Base-by-base conservation (phyloP, 2,113 vertebrate genomes). In the Oophaga pumilio region DNA sequence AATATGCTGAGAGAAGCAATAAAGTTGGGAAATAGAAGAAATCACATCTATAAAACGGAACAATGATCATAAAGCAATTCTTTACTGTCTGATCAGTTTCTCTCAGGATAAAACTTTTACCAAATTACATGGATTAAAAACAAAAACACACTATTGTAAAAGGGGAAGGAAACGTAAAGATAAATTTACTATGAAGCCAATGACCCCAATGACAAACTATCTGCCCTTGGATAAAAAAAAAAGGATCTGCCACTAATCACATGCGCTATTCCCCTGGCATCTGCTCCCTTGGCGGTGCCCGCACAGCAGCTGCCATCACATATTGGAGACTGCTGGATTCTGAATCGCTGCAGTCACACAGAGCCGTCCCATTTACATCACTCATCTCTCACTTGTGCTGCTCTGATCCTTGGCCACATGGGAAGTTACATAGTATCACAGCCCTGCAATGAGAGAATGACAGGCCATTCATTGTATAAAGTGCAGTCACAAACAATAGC, bases 231-330 rank as follows among this genome's bases (percentile, higher is more conserved):
- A 62, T 52, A 59, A 2, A 43, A 8, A 5, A 43, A 60, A 22
- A 33, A 50, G 26, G 8, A 18, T 14, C 14, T 60, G 33, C 13
- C 28, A 85, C 64, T 17, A 85, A 64, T 64, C 69, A 64, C 84
- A 85, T 53, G 56, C 5, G 82, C 14, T 68, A 68, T 81, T 76
- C 80, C 28, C 17, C 8, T 13, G 28, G 8, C 33, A 68, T 62
- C 85, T 85, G 84, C 13, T 83, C 76, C 76, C 88, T 82, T 79
- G 81, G 28, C 57, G 26, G 84, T 85, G 76, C 64, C 66, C 60
- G 43, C 59, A 81, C 56, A 56, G 76, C 76, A 87, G 88, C 81
- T 87, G 68, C 64, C 76, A n/a, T 22, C 18, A 62, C 22, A 20
- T 59, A 81, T 43, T 49, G 57, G 28, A 62, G 20, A 14, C 59